A percentile compares a stretch with the other conserved stretches of the same genome.
These are phyloP conservation scores for Diplodus puntazzo DNA, from an alignment of 2,797 vertebrate species.

Conservation along the genomic window DNA sequence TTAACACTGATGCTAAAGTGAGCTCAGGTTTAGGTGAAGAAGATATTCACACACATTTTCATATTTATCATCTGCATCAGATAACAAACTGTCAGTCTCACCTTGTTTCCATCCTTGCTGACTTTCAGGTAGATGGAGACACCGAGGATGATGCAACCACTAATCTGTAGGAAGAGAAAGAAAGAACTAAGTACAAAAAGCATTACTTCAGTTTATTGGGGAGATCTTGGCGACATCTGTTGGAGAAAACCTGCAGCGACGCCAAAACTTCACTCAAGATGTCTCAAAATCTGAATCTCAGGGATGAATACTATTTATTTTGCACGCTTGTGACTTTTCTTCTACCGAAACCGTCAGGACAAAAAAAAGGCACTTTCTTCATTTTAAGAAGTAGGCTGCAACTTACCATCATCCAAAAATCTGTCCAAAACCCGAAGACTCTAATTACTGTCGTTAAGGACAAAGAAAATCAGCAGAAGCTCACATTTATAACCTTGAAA, in stretches of 20 bases:
- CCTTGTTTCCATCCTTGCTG: conserved; percentile 54
- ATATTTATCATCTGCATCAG: too few species aligned
- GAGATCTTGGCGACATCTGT: conserved; percentile 11
- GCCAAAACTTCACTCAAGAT: neutral
- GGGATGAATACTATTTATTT: too few species aligned
- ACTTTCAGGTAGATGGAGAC: conserved; percentile 82
- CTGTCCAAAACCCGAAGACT: too few species aligned
- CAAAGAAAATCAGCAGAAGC: too few species aligned
- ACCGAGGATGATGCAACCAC: conserved; percentile 78
- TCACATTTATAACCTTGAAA: too few species aligned
- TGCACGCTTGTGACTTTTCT: too few species aligned
- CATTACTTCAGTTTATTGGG: neutral
- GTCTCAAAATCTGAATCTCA: neutral
- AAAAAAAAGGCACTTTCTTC: neutral
- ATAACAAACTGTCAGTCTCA: conserved; percentile 38
- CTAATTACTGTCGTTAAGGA: too few species aligned
- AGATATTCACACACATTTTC: neutral
- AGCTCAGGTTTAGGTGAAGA: neutral
- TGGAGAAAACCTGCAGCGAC: conserved; percentile 4
- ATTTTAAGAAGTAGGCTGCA: too few species aligned
- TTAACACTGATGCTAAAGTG: neutral
- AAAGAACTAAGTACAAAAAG: neutral
- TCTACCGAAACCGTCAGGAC: neutral
- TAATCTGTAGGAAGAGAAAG: conserved; percentile 55
- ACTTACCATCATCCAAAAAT: too few species aligned